Base-by-base conservation (phyloP, 2,888 invertebrate species). In the Rhorus exstirpatorius region DNA sequence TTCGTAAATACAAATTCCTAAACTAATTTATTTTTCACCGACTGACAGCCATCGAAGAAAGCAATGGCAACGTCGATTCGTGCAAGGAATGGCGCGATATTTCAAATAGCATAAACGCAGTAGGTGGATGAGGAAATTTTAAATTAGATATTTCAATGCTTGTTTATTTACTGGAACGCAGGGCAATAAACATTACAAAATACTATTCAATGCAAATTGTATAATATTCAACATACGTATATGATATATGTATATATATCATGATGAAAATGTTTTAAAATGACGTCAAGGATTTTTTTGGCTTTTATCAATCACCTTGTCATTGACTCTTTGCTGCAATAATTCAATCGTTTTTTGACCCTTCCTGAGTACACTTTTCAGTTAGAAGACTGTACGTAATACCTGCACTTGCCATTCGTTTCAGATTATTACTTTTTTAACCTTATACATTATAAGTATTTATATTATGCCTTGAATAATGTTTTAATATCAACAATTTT, bases 171-270 rank as follows among this genome's bases (percentile, higher is more conserved):
- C 10, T 38, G 31, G 35, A 60, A 60, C n/a, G 17, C 38, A 38
- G 38, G 60, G 12, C 58, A 60, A 51, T 44, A 58, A 76, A 75
- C 38, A 61, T 46, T 31, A 35, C 0, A 10, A 74, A 65, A 84
- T 19, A 24, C 38, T 58, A 61, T 17, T 79, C 21, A 31, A 60
- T 41, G 44, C 0, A 46, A 26, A 14, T 60, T n/a, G n/a, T n/a
- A n/a, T n/a, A n/a, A n/a, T 31, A 26, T 31, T 35, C 60, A 60
- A 35, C 60, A 60, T 17, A 60, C 35, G 14, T 31, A 60, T 46
- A 46, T 46, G 14, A 46, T 46, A 46, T 10, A 46, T 46, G 46
- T 12, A 46, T 46, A 14, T 46, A 14, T n/a, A 46, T 46, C 12
- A 46, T 35, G 14, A 12, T n/a, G 0, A 35, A 61, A 10, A 61